Conservation (phyloP, 2,888 invertebrate species). For the Zele albiditarsus region DNA sequence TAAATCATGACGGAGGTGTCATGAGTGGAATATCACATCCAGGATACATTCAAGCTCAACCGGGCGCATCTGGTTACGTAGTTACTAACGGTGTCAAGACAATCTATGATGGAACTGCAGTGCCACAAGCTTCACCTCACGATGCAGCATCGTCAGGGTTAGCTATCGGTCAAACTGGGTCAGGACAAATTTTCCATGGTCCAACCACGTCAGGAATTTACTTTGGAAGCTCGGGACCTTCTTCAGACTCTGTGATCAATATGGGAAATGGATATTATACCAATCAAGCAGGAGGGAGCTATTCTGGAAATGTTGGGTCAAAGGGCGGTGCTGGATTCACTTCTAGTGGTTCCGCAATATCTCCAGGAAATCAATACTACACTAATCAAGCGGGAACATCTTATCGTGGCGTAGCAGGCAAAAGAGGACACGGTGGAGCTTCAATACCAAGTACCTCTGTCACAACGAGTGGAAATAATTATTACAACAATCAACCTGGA, state of each 20-base stretch:
- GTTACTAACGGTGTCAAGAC: conserved; percentile 53
- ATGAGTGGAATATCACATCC: conserved; percentile 50
- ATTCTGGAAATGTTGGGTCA: background rate
- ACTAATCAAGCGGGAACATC: conserved; percentile 43
- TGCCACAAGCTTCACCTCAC: conserved; percentile 44
- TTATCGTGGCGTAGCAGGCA: conserved; percentile 12
- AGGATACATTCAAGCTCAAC: conserved; percentile 54
- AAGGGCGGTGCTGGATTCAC: background rate
- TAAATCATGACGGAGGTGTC: conserved; percentile 50
- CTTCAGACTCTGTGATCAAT: background rate
- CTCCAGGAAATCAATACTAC: conserved; percentile 42
- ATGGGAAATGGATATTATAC: conserved; percentile 15
- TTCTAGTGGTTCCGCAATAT: conserved; percentile 7
- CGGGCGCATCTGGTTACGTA: conserved; percentile 57
- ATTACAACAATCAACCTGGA: conserved; percentile 20
- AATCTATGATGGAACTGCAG: conserved; percentile 47
- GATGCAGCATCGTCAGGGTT: conserved; percentile 52
- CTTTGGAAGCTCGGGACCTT: background rate
- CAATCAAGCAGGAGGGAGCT: conserved; percentile 8
- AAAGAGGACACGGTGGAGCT: background rate
- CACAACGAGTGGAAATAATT: background rate
- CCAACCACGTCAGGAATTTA: conserved; percentile 11
- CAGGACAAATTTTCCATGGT: conserved; percentile 40
- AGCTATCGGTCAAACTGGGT: conserved; percentile 42
- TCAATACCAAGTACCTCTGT: background rate